A percentile compares a stretch with the other conserved stretches of the same genome.
Evolutionary conservation across 1,140 invertebrate species (phyloP).

Genomic region (Vollenhovia emeryi): DNA sequence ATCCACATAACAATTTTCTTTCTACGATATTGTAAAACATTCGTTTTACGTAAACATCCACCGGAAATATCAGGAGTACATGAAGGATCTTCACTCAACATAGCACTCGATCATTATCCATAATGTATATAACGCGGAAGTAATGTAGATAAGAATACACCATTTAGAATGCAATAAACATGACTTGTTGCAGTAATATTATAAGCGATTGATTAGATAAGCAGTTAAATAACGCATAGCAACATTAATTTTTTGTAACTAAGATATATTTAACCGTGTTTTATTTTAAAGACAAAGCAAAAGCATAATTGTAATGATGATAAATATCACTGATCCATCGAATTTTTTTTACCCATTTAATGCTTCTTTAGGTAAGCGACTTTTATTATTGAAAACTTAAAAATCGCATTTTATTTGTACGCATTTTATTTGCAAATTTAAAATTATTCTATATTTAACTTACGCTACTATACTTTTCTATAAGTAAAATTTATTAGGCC

Average conservation of each 20-base stretch:
- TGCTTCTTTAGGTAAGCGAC: neutral
- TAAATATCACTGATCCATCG: neutral
- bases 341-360: neutral
- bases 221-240: neutral
- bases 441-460: neutral
- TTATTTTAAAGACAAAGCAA: neutral
- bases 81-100: neutral
- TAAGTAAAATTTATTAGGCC: slow-evolving; percentile 26
- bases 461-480: neutral
- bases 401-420: slow-evolving; percentile 5
- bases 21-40: neutral
- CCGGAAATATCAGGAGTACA: slow-evolving; percentile 45
- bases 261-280: neutral
- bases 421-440: neutral
- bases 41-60: slow-evolving; percentile 24
- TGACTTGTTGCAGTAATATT: slow-evolving; percentile 9
- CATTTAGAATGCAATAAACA: slow-evolving; percentile 18
- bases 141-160: neutral
- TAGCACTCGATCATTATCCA: neutral
- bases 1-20: slow-evolving; percentile 24
- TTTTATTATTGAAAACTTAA: neutral
- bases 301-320: slow-evolving; percentile 3
- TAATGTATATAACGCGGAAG: slow-evolving; percentile 10
- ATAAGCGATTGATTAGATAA: slow-evolving; percentile 4
- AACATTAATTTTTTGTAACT: slow-evolving; percentile 16